Conservation (phyloP, 2,888 invertebrate species). For the Andrena dorsata region DNA sequence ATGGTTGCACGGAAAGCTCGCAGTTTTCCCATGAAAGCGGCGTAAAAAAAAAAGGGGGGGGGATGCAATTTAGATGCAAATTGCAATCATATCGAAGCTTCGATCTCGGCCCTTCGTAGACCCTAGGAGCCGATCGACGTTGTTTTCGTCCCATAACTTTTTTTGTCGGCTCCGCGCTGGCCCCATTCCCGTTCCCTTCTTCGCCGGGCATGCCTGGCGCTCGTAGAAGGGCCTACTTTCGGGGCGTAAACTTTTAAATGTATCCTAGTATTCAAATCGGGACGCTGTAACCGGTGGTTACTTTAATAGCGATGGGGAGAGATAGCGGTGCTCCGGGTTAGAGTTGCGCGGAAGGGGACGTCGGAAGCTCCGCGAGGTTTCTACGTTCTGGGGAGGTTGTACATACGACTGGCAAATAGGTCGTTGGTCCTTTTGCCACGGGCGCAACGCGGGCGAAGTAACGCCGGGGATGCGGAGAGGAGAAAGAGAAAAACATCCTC, state of each 20-base stretch:
- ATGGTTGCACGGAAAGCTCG: conserved; percentile 49
- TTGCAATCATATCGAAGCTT: conserved; percentile 61
- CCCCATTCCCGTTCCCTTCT: neutral
- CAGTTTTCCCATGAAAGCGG: conserved; percentile 29
- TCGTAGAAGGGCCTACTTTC: conserved; percentile 11
- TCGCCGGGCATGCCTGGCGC: neutral
- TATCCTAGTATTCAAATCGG: conserved; percentile 56
- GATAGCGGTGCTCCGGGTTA: conserved; percentile 30
- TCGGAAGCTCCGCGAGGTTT: conserved; percentile 43
- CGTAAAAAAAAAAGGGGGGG: conserved; percentile 44
- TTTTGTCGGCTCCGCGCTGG: neutral
- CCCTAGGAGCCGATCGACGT: conserved; percentile 34
- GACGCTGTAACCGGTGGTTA: conserved; percentile 54
- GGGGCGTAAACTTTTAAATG: conserved; percentile 45
- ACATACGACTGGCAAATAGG: conserved; percentile 38
- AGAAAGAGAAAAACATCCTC: conserved; percentile 22
- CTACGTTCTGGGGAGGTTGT: conserved; percentile 11
- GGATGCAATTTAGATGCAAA: conserved; percentile 72
- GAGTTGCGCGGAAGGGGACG: conserved; percentile 28
- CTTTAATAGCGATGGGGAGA: conserved; percentile 56
- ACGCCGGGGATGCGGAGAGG: neutral
- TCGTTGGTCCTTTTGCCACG: conserved; percentile 35
- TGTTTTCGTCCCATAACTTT: conserved; percentile 42
- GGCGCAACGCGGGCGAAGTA: neutral
- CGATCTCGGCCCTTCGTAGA: conserved; percentile 44